phyloP scores from a whole-genome alignment of 2,797 vertebrate genomes.

The Prunella strophiata region DNA sequence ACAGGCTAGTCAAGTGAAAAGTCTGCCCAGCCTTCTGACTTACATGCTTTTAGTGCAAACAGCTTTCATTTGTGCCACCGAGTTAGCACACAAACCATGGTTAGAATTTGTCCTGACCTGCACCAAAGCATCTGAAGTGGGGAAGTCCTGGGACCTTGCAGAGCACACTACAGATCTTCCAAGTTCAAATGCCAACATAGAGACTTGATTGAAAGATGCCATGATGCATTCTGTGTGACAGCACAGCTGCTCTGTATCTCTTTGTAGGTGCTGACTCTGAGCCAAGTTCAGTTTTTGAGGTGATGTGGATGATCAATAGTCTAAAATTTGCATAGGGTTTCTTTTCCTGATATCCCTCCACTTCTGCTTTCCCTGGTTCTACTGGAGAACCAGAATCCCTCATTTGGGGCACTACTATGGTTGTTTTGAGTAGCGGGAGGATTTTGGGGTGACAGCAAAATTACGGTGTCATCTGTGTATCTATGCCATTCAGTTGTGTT shows the following conservation, averaged over 20 bases:
- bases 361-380: background rate
- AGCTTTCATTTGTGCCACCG: background rate
- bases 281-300: background rate
- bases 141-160: background rate
- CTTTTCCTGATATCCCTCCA: background rate
- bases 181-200: background rate
- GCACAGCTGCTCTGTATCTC: background rate
- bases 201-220: background rate
- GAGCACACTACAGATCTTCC: background rate
- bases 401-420: background rate
- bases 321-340: background rate
- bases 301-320: background rate
- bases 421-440: background rate
- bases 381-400: background rate
- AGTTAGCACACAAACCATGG: accelerated
- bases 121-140: background rate
- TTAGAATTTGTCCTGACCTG: background rate
- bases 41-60: background rate
- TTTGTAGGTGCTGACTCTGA: background rate
- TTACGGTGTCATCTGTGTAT: too few relatives aligned
- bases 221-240: background rate
- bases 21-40: background rate
- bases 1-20: background rate
- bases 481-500: background rate
- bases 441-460: background rate